Conservation (phyloP, 1,140 invertebrate genomes). For the Campoletis sonorensis region DNA sequence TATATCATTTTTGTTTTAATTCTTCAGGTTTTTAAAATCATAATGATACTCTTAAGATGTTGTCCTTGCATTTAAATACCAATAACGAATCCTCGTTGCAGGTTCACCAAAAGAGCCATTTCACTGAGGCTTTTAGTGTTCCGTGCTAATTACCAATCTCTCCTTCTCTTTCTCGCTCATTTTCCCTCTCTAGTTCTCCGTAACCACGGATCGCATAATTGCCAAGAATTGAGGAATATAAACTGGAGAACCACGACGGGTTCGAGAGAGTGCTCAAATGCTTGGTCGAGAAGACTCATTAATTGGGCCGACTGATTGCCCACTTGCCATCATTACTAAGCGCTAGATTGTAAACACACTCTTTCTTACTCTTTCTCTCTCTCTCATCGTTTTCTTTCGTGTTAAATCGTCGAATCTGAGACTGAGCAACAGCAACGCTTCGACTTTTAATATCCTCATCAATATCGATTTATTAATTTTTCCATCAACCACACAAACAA, state of each 20-base stretch:
- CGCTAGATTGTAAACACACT: constrained; percentile 71
- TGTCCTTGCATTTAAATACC: background rate
- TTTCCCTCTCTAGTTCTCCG: background rate
- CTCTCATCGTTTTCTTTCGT: background rate
- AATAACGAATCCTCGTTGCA: constrained; percentile 6
- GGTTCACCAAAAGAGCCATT: background rate
- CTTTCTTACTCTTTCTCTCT: constrained; percentile 2
- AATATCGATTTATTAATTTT: background rate
- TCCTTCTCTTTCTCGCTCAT: background rate
- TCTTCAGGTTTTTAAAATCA: too few relatives aligned
- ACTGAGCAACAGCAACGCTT: background rate
- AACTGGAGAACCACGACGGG: constrained; percentile 42
- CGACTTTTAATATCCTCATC: constrained; percentile 20
- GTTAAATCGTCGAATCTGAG: background rate
- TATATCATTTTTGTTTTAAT: too few relatives aligned
- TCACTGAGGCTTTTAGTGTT: background rate
- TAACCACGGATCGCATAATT: constrained; percentile 52
- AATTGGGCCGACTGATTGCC: constrained; percentile 66
- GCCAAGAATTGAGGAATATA: constrained; percentile 56
- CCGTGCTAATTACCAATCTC: constrained; percentile 49
- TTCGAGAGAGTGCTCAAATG: constrained; percentile 37
- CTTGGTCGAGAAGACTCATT: constrained; percentile 55
- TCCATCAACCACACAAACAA: too few relatives aligned
- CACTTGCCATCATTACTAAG: constrained; percentile 64
- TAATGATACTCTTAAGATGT: background rate